These are phyloP conservation scores for Deroptyus accipitrinus DNA, from an alignment of 2,113 vertebrate genomes.

Conservation along the genomic window DNA sequence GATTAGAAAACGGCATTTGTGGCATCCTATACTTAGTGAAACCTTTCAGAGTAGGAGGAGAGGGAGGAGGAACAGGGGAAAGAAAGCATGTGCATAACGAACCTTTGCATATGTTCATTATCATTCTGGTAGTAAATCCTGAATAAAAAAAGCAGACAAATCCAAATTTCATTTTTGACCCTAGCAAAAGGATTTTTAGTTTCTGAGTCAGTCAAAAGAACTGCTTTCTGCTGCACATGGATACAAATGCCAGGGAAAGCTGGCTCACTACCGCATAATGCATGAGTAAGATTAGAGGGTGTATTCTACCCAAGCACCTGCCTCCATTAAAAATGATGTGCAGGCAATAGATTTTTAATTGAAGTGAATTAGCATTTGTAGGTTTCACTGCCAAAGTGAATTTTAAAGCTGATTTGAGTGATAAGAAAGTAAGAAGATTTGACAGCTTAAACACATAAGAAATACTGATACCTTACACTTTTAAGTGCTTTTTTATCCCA, in stretches of 20 bases:
- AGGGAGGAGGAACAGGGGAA: not conserved
- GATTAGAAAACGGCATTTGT: not conserved
- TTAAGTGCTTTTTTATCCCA: conserved; percentile 60
- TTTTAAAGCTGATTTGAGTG: conserved; percentile 47
- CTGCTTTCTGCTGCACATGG: not conserved
- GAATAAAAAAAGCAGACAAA: not conserved
- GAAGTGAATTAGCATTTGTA: conserved; percentile 8
- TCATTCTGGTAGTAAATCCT: not conserved
- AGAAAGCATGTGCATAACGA: not conserved
- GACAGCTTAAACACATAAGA: conserved; percentile 63
- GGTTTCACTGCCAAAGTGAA: conserved; percentile 11
- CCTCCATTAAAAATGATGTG: not conserved
- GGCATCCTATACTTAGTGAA: not conserved
- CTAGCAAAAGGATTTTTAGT: not conserved
- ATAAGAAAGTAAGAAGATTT: conserved; percentile 50
- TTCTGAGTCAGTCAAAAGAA: not conserved
- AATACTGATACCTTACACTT: conserved; percentile 57
- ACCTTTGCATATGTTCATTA: not conserved
- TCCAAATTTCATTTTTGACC: not conserved
- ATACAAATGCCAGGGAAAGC: not conserved
- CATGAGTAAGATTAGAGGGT: not conserved
- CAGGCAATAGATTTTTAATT: conserved; percentile 43
- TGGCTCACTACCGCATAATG: not conserved
- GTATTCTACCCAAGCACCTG: not conserved
- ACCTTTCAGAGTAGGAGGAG: not conserved